These are phyloP conservation scores for Clamator glandarius DNA, from an alignment of 2,797 vertebrate genomes.

Conservation along the genomic window DNA sequence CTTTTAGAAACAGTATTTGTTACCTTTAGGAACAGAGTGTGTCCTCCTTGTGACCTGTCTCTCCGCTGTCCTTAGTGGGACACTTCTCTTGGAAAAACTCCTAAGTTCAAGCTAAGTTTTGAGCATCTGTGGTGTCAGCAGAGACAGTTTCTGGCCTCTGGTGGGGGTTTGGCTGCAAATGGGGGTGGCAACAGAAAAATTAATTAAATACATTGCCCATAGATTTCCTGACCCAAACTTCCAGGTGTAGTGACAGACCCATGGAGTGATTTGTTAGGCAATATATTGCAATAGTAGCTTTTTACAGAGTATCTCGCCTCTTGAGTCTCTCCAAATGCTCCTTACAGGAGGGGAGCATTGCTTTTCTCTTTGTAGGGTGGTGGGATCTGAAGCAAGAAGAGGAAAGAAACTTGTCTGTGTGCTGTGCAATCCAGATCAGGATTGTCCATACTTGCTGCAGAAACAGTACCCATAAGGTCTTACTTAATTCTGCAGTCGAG, in stretches of 20 bases:
- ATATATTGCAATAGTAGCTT: background rate
- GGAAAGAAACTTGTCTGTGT: background rate
- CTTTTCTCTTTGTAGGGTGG: background rate
- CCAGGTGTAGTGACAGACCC: background rate
- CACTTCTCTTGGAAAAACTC: background rate
- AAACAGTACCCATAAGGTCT: background rate
- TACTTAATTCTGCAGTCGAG: background rate
- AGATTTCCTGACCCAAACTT: background rate
- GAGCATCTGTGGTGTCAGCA: background rate
- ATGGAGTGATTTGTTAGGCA: background rate
- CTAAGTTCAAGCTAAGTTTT: background rate
- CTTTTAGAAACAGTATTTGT: background rate
- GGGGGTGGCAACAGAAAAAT: background rate
- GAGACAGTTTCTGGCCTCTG: background rate
- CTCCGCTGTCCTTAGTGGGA: background rate
- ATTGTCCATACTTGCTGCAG: rapidly evolving
- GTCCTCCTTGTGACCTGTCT: background rate
- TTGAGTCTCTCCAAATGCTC: background rate
- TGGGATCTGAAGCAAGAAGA: background rate
- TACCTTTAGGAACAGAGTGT: background rate
- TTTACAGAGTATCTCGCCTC: background rate
- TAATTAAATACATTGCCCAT: background rate
- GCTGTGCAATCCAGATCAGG: background rate
- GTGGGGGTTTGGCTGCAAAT: background rate
- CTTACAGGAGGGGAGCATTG: background rate